Conservation (phyloP, 2,113 vertebrate species). For the Bolborhynchus lineola region DNA sequence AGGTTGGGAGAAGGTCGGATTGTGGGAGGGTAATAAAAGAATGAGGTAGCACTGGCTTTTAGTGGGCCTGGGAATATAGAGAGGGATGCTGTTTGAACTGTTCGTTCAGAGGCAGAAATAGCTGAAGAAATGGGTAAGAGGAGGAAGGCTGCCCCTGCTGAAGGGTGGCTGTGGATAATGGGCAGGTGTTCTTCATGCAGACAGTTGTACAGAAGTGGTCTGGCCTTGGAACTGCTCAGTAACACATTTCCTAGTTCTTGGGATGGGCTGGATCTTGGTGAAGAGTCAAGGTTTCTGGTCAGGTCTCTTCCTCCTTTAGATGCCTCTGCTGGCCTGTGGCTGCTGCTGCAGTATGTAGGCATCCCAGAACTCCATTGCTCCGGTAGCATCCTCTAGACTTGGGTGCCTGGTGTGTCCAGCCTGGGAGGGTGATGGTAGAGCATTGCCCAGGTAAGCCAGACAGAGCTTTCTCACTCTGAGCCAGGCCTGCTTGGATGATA, state of each 20-base stretch:
- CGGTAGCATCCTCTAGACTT: accelerated
- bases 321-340: not conserved
- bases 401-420: not conserved
- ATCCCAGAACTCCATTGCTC: accelerated
- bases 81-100: not conserved
- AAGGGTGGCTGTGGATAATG: not conserved
- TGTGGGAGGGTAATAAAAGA: not conserved
- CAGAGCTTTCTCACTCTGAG: not conserved
- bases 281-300: not conserved
- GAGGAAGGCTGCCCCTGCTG: not conserved
- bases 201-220: not conserved
- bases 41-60: not conserved
- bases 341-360: not conserved
- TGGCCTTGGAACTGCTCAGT: not conserved
- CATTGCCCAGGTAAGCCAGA: too few relatives aligned
- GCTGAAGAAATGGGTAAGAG: not conserved
- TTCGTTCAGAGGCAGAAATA: not conserved
- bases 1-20: not conserved
- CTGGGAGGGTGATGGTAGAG: not conserved
- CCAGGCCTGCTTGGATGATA: accelerated
- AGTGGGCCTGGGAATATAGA: not conserved
- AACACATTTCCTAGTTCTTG: not conserved
- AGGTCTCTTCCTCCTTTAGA: accelerated
- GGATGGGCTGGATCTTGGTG: not conserved
- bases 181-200: not conserved